Evolutionary conservation across 2,113 vertebrate genomes (phyloP).

Genomic region (Galbula dea): DNA sequence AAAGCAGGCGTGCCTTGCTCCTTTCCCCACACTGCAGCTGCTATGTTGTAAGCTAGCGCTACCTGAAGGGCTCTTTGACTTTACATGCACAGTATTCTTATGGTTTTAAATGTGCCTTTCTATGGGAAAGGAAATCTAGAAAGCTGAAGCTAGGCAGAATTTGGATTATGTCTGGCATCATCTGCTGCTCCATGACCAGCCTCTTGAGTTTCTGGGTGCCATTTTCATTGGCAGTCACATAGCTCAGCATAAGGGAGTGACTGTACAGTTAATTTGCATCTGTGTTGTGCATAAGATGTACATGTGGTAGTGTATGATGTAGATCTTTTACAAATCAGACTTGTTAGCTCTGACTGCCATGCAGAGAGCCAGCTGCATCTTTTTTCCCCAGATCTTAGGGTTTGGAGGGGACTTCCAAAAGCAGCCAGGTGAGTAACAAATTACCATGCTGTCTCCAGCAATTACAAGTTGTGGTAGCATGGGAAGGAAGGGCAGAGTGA

Average conservation of each 20-base stretch:
- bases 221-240: neutral
- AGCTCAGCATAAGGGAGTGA: neutral
- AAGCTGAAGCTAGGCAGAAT: neutral
- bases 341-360: neutral
- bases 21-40: neutral
- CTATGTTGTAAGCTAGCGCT: neutral
- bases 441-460: neutral
- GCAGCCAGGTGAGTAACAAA: neutral
- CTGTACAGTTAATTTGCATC: neutral
- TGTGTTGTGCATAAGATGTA: neutral
- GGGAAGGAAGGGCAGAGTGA: neutral
- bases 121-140: neutral
- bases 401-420: neutral
- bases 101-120: neutral
- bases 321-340: neutral
- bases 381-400: neutral
- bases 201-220: neutral
- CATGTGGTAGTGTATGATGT: neutral
- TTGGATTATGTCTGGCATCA: neutral
- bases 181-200: neutral
- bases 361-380: neutral
- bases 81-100: rapidly evolving
- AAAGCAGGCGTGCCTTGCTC: neutral
- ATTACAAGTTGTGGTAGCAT: neutral
- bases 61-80: neutral